Conservation (phyloP, 2,888 invertebrate genomes). For the Eugnorisma glareosa region DNA sequence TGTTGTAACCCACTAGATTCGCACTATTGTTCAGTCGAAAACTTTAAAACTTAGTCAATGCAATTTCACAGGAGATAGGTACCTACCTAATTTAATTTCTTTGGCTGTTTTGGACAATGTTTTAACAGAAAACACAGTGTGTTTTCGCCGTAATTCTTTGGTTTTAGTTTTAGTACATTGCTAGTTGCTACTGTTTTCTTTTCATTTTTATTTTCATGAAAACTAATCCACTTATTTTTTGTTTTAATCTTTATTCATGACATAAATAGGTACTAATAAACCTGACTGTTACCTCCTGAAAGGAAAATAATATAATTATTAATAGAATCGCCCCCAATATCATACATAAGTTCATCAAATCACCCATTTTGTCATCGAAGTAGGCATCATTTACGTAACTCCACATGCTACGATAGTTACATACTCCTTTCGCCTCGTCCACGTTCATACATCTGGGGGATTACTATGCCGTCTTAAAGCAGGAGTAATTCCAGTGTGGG, state of each 20-base stretch:
- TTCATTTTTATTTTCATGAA: not conserved
- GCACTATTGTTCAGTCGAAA: not conserved
- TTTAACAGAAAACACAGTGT: slow-evolving; percentile 14
- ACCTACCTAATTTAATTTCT: slow-evolving; percentile 3
- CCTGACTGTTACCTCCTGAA: not conserved
- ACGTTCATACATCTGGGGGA: not conserved
- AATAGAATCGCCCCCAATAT: not conserved
- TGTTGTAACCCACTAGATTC: not conserved
- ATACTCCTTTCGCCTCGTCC: not conserved
- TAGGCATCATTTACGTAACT: not conserved
- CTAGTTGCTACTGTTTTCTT: not conserved
- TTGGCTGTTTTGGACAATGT: slow-evolving; percentile 2
- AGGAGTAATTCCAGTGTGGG: too few species aligned
- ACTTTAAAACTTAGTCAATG: slow-evolving; percentile 6
- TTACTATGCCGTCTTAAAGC: too few species aligned
- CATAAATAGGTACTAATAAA: not conserved
- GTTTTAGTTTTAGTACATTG: not conserved
- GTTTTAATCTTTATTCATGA: not conserved
- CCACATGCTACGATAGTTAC: not conserved
- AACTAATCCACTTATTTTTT: not conserved
- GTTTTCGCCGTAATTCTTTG: not conserved
- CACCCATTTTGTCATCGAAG: not conserved
- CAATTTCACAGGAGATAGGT: slow-evolving; percentile 15
- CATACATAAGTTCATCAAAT: too few species aligned
- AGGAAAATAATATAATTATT: not conserved